Percentiles rank a stretch among this genome's conserved stretches.
Conservation (phyloP, 2,888 invertebrate species). For the Argyresthia albistria region DNA sequence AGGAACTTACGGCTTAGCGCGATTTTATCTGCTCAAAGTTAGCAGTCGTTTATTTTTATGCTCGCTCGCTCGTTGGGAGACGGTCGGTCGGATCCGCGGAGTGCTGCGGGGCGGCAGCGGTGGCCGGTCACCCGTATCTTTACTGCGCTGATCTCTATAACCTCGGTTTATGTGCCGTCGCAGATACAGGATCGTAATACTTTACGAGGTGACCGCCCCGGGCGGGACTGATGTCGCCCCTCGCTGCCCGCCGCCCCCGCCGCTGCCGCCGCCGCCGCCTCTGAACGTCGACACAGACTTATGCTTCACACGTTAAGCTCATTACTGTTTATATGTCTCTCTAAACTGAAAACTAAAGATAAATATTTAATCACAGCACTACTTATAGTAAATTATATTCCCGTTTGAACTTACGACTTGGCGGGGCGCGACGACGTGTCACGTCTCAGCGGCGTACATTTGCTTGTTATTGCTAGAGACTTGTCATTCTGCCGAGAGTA, state of each 20-base stretch:
- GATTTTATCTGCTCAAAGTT: conserved; percentile 28
- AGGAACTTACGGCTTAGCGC: conserved; percentile 27
- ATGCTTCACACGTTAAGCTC: background rate
- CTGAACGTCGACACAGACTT: background rate
- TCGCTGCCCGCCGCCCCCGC: background rate
- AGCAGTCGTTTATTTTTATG: conserved; percentile 25
- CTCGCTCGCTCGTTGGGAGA: conserved; percentile 1
- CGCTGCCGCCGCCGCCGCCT: background rate
- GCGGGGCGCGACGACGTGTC: no score
- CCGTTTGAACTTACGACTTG: no score
- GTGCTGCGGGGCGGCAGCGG: conserved; percentile 10
- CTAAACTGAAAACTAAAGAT: background rate
- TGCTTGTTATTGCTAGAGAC: no score
- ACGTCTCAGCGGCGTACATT: no score
- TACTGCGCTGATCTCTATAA: conserved; percentile 27
- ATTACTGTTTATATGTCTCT: background rate
- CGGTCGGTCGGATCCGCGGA: conserved; percentile 13
- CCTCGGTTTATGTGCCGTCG: conserved; percentile 22
- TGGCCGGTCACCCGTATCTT: conserved; percentile 24
- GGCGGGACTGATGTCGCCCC: background rate
- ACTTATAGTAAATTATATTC: no score
- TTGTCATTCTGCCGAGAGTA: no score
- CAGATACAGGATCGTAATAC: conserved; percentile 21
- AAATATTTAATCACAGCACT: no score
- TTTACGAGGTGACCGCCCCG: conserved; percentile 8